Evolutionary conservation across 2,797 vertebrate genomes (phyloP).

Genomic region (Sylvia borin): DNA sequence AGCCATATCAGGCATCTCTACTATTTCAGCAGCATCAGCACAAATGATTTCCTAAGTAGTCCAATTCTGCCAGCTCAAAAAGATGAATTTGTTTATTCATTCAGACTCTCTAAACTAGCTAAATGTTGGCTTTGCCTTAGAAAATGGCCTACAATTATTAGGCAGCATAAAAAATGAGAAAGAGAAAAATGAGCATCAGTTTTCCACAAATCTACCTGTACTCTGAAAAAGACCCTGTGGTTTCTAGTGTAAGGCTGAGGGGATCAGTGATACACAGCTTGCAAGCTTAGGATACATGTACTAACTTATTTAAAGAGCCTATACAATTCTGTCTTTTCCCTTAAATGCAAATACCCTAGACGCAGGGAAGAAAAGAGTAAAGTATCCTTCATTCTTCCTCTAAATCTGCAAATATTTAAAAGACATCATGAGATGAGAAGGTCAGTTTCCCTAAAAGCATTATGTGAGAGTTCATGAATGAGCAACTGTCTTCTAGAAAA

Average conservation of each 20-base stretch:
- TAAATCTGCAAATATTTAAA: not conserved
- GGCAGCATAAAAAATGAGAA: not conserved
- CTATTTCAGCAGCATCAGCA: slow-evolving; percentile 32
- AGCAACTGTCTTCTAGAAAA: not conserved
- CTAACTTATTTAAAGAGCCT: not conserved
- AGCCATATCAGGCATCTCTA: slow-evolving; percentile 4
- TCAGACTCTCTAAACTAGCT: not conserved
- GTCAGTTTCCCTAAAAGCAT: not conserved
- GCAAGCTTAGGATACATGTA: not conserved
- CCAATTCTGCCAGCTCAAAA: not conserved
- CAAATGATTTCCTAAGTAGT: not conserved
- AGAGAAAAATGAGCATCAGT: not conserved
- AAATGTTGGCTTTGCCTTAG: not conserved
- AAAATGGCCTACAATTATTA: not conserved
- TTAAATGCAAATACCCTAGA: not conserved
- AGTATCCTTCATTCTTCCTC: not conserved
- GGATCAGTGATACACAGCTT: not conserved
- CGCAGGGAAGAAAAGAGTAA: not conserved
- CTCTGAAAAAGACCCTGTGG: not conserved
- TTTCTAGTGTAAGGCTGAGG: not conserved
- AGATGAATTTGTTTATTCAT: slow-evolving; percentile 18
- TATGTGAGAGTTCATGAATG: not conserved
- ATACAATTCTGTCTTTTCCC: not conserved
- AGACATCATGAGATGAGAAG: not conserved
- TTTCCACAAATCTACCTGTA: not conserved